Base-by-base conservation (phyloP, 2,888 invertebrate species). In the Hemistola chrysoprasaria region DNA sequence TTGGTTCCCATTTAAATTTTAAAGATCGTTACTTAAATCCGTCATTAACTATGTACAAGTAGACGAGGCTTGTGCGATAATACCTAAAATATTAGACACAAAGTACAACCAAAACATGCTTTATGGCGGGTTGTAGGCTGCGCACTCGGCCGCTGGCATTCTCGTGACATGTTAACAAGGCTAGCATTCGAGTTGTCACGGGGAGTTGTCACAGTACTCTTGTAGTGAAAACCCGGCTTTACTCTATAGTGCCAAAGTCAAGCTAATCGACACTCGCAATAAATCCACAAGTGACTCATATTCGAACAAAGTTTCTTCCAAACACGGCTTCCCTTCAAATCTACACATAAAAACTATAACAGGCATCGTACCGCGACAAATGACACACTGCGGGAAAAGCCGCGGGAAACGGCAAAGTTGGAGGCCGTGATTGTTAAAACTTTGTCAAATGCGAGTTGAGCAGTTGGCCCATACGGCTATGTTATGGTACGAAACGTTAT, bases 401-500 rank as follows among this genome's bases (percentile, higher is more conserved):
- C 67, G 50, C 67, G 36, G 41, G 10, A 47, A 56, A 62, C 56
- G 62, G 68, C 50, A 65, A 62, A 76, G 78, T 71, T 78, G 71
- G 42, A 44, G 50, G 48, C 53, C 48, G 63, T 65, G 70, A 78
- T 74, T 78, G 78, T 77, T 74, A 65, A 65, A 79, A 79, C 73
- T 79, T 77, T 59, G 57, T 50, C 61, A 49, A 62, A 59, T 58
- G 54, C 35, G 47, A 48, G 45, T 46, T 50, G 43, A 40, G 21
- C 22, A 50, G 38, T 57, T 53, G 39, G 47, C 50, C 43, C 46
- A 53, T 38, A 35, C 43, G 29, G 42, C 32, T 4, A 16, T 16
- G 4, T 4, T 16, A 16, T 16, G 16, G 16, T 16, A 16, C 16
- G 16, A 38, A 52, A 39, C 48, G 55, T 47, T 56, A 57, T 56